Evolutionary conservation across 2,113 vertebrate species (phyloP).

Genomic region (Centrocercus urophasianus): DNA sequence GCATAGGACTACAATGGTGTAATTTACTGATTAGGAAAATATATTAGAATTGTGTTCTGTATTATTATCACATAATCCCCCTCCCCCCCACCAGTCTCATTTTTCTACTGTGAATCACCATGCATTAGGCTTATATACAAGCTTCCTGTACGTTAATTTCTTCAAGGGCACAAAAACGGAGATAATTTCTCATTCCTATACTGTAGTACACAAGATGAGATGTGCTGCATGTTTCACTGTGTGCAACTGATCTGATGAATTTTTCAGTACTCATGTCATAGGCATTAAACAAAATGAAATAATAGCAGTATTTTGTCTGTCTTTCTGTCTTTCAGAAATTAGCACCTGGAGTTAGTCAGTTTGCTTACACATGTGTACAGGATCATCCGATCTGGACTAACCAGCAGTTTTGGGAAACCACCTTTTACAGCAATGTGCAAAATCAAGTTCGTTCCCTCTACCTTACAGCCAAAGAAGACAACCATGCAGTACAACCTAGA

Average conservation of each 20-base stretch:
- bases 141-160: background rate
- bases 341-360: constrained; percentile 93
- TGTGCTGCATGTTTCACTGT: background rate
- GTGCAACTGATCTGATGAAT: background rate
- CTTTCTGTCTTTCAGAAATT: constrained; percentile 85
- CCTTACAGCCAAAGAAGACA: constrained; percentile 85
- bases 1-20: background rate
- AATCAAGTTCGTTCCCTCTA: constrained; percentile 94
- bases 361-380: constrained; percentile 96
- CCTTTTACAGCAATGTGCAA: constrained; percentile 96
- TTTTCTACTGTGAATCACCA: background rate
- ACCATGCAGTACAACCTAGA: constrained; percentile 71
- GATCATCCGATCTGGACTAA: constrained; percentile 97
- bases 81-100: background rate
- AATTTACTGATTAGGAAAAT: background rate
- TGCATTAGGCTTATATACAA: background rate
- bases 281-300: background rate
- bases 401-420: constrained; percentile 98
- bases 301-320: background rate
- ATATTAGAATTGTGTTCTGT: background rate
- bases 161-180: background rate
- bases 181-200: background rate
- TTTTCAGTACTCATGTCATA: background rate
- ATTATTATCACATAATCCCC: background rate
- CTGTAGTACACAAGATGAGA: background rate